These are phyloP conservation scores for Eupithecia tripunctaria DNA, from an alignment of 2,888 invertebrate genomes.

Conservation along the genomic window DNA sequence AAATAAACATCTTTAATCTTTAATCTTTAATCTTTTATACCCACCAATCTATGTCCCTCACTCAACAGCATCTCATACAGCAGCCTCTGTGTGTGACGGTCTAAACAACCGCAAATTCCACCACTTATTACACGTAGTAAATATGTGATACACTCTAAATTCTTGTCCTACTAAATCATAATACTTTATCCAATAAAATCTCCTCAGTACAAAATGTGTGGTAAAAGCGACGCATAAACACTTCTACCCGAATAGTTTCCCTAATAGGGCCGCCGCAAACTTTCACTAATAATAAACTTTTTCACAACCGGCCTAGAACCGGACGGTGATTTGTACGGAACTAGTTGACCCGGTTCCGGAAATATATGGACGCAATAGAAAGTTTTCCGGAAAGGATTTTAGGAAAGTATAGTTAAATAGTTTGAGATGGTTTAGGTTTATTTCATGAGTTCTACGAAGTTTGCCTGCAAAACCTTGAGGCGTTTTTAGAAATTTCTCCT, in stretches of 20 bases:
- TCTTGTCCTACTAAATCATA: slow-evolving; percentile 14
- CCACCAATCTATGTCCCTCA: background rate
- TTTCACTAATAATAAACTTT: slow-evolving; percentile 50
- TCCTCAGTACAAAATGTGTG: slow-evolving; percentile 15
- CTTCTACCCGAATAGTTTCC: slow-evolving; percentile 33
- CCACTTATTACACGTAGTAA: background rate
- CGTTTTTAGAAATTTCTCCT: background rate
- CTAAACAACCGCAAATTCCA: background rate
- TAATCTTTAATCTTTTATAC: too few relatives aligned
- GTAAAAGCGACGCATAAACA: slow-evolving; percentile 31
- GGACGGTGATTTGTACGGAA: slow-evolving; percentile 47
- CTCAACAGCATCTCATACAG: background rate
- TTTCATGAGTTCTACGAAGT: slow-evolving; percentile 13
- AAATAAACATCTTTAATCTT: too few relatives aligned
- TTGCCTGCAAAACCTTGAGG: background rate
- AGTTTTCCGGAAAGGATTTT: slow-evolving; percentile 39
- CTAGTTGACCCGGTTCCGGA: slow-evolving; percentile 46
- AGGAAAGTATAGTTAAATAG: slow-evolving; percentile 29
- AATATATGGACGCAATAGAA: slow-evolving; percentile 41
- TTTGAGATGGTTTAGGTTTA: slow-evolving; percentile 17
- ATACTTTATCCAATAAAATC: slow-evolving; percentile 19
- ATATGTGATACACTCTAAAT: background rate
- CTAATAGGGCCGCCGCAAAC: slow-evolving; percentile 38
- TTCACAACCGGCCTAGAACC: slow-evolving; percentile 39
- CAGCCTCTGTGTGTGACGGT: background rate